phyloP scores from a whole-genome alignment of 2,797 vertebrate species.

The Thamnophis elegans region DNA sequence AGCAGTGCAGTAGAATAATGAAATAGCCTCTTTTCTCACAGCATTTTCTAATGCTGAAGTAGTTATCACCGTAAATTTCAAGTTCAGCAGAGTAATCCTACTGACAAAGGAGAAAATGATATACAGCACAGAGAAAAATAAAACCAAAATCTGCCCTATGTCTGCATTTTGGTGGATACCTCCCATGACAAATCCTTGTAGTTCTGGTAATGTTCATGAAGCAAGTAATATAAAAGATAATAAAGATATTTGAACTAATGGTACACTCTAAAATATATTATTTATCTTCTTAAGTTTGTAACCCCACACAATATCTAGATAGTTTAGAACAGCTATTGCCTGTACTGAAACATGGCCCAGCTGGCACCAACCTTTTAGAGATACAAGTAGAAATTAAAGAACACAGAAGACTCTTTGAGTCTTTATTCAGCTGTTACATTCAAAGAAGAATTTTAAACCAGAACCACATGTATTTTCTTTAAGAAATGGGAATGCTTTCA shows the following conservation, averaged over 20 bases:
- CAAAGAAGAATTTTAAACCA: slow-evolving; percentile 48
- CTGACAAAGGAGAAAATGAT: not conserved
- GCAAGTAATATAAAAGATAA: not conserved
- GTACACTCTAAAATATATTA: not conserved
- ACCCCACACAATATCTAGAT: not conserved
- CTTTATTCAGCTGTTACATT: slow-evolving; percentile 41
- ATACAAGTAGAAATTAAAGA: slow-evolving; percentile 13
- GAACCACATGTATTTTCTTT: slow-evolving; percentile 50
- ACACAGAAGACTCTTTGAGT: slow-evolving; percentile 11
- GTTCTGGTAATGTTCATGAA: not conserved
- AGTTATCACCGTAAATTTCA: not conserved
- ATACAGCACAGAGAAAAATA: not conserved
- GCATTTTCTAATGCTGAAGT: not conserved
- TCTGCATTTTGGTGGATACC: not conserved
- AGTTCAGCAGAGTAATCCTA: not conserved
- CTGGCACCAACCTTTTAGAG: slow-evolving; percentile 10
- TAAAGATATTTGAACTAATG: not conserved
- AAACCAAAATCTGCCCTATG: not conserved
- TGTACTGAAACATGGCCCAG: not conserved
- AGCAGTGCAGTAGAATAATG: not conserved
- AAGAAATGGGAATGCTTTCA: slow-evolving; percentile 47
- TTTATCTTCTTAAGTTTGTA: not conserved
- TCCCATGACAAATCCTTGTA: not conserved
- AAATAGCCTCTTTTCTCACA: not conserved
- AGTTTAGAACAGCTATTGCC: not conserved